Conservation (phyloP, 1,140 invertebrate genomes). For the Atta texana region DNA sequence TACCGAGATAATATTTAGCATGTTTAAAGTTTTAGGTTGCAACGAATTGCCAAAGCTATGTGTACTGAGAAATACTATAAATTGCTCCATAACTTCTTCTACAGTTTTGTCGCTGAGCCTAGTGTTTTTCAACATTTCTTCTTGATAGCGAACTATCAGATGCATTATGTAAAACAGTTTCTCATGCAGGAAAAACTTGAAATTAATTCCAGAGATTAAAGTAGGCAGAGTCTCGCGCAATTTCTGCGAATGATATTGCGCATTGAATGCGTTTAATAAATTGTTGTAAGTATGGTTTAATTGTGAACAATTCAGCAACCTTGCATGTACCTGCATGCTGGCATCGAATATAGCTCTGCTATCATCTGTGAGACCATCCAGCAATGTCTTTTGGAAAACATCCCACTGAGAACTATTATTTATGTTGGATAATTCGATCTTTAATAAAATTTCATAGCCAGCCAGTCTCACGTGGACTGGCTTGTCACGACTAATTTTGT, state of each 20-base stretch:
- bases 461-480: constrained; percentile 83
- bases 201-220: constrained; percentile 81
- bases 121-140: constrained; percentile 79
- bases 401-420: constrained; percentile 76
- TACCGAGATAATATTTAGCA: constrained; percentile 81
- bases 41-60: constrained; percentile 67
- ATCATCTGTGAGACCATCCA: constrained; percentile 80
- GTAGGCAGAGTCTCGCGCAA: constrained; percentile 80
- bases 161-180: constrained; percentile 82
- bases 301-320: constrained; percentile 76
- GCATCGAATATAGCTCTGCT: constrained; percentile 83
- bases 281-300: constrained; percentile 77
- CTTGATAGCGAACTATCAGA: constrained; percentile 80
- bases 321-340: constrained; percentile 81
- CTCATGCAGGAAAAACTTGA: constrained; percentile 83
- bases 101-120: constrained; percentile 77
- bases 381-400: constrained; percentile 76
- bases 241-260: constrained; percentile 78
- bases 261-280: constrained; percentile 78
- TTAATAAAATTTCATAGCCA: constrained; percentile 82
- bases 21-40: constrained; percentile 76
- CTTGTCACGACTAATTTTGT: constrained; percentile 79
- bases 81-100: constrained; percentile 83
- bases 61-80: constrained; percentile 79
- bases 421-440: constrained; percentile 79